A percentile compares a stretch with the other conserved stretches of the same genome.
phyloP scores from a whole-genome alignment of 2,888 invertebrate species.

The Gortyna flavago region DNA sequence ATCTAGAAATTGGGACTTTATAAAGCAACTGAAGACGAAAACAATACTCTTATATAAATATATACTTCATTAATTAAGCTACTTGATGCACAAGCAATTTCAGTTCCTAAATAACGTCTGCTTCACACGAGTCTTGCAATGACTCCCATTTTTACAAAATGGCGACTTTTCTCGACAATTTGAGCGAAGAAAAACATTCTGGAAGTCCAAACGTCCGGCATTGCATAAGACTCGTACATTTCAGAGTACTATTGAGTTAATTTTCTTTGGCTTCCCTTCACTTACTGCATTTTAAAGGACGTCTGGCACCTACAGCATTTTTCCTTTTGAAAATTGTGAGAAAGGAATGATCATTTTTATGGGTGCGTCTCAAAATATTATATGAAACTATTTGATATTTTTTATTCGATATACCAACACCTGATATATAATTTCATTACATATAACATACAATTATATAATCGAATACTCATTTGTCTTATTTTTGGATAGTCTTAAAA shows the following conservation, averaged over 20 bases:
- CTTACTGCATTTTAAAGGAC: constrained; percentile 53
- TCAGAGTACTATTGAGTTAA: constrained; percentile 60
- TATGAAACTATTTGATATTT: neutral
- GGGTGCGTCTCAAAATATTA: neutral
- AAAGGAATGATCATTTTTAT: constrained; percentile 9
- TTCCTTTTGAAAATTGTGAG: constrained; percentile 41
- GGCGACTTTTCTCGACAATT: constrained; percentile 39
- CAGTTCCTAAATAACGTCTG: constrained; percentile 23
- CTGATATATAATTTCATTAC: neutral
- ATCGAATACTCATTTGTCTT: neutral
- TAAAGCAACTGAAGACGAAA: neutral
- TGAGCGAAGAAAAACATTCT: constrained; percentile 48
- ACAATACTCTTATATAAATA: neutral
- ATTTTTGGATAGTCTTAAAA: neutral
- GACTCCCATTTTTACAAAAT: constrained; percentile 37
- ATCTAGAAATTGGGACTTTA: neutral
- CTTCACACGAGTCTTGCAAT: neutral
- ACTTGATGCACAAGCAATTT: constrained; percentile 10
- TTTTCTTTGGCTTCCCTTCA: constrained; percentile 62
- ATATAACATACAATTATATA: neutral
- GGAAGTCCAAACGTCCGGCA: constrained; percentile 45
- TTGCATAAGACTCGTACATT: constrained; percentile 50
- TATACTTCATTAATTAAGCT: too few relatives aligned
- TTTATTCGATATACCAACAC: neutral
- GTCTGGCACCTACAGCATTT: constrained; percentile 35